Conservation (phyloP, 2,113 vertebrate species). For the Mungos mungo region DNA sequence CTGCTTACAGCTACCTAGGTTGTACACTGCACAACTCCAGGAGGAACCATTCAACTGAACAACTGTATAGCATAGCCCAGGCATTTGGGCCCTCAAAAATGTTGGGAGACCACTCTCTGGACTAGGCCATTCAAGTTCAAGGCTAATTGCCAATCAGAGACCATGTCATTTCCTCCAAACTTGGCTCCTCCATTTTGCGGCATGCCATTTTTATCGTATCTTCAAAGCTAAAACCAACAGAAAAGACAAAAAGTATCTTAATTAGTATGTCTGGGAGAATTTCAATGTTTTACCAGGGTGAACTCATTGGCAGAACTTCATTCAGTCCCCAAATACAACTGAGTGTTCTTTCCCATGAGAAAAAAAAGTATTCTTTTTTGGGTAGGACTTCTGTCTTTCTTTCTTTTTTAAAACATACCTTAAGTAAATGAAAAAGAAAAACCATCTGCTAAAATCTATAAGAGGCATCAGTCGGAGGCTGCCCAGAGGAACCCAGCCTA, state of each 20-base stretch:
- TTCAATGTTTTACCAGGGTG: constrained; percentile 54
- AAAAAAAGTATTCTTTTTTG: constrained; percentile 37
- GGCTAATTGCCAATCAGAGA: neutral
- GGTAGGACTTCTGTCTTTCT: neutral
- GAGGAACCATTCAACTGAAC: neutral
- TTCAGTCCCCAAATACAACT: constrained; percentile 58
- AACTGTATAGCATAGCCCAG: accelerated
- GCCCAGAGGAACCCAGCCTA: neutral
- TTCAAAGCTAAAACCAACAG: constrained; percentile 63
- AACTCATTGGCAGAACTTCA: constrained; percentile 56
- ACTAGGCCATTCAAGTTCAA: neutral
- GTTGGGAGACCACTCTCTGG: neutral
- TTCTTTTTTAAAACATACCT: constrained; percentile 28
- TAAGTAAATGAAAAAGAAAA: constrained; percentile 53
- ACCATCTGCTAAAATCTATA: constrained; percentile 34
- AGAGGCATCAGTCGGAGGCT: neutral
- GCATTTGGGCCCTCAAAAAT: neutral
- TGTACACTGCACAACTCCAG: too few relatives aligned
- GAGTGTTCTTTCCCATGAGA: constrained; percentile 63
- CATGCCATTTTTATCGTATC: neutral
- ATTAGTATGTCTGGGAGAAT: constrained; percentile 74
- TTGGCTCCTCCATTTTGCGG: neutral
- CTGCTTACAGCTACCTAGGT: neutral
- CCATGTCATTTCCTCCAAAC: neutral
- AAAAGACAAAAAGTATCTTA: constrained; percentile 58